phyloP scores from a whole-genome alignment of 2,113 vertebrate genomes.

The Tragelaphus imberbis region DNA sequence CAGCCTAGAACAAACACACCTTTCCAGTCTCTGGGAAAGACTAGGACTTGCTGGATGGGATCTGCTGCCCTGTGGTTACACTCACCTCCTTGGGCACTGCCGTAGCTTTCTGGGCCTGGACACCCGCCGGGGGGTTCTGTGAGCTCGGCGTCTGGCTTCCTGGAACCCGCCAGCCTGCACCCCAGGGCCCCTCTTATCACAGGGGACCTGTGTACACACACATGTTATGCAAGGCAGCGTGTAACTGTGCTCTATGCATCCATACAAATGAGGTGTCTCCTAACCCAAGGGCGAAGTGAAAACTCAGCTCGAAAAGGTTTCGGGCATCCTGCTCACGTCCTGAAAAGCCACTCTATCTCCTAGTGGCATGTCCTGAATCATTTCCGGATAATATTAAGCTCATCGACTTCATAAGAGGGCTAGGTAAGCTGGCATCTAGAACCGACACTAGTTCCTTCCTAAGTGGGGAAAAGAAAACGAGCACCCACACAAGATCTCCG shows the following conservation, averaged over 20 bases:
- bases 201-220: no score
- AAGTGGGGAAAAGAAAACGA: background rate
- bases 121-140: rapidly evolving
- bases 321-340: background rate
- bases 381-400: background rate
- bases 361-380: background rate
- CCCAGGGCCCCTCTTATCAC: background rate
- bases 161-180: background rate
- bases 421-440: background rate
- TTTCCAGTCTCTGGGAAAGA: background rate
- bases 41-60: no score
- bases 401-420: background rate
- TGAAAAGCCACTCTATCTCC: background rate
- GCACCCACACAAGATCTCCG: background rate
- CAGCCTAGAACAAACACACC: background rate
- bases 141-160: background rate
- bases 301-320: background rate
- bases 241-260: background rate
- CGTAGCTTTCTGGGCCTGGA: background rate
- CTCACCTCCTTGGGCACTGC: background rate
- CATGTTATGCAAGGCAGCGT: background rate
- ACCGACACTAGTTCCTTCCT: background rate
- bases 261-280: background rate
- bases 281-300: background rate
- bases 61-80: rapidly evolving